These are phyloP conservation scores for Remorina albescens DNA, from an alignment of 2,797 vertebrate species.

Conservation along the genomic window DNA sequence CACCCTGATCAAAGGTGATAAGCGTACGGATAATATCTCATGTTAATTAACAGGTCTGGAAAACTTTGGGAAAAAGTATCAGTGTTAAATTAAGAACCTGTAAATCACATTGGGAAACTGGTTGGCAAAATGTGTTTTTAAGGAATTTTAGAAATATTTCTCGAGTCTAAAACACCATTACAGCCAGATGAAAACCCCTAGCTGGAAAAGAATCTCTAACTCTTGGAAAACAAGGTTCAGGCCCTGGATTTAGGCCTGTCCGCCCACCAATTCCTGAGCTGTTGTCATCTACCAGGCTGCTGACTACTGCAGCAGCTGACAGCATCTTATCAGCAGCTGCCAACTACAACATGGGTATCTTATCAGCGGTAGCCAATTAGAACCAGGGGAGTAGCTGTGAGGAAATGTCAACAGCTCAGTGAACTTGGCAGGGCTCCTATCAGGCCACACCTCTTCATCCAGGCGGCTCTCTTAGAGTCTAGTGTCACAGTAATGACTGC, in stretches of 20 bases:
- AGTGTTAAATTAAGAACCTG: not conserved
- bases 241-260: constrained; percentile 58
- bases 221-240: constrained; percentile 57
- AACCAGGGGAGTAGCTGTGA: constrained; percentile 72
- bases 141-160: not conserved
- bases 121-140: constrained; percentile 14
- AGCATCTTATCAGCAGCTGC: constrained; percentile 83
- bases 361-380: constrained; percentile 79
- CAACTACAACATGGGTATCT: constrained; percentile 83
- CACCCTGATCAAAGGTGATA: not conserved
- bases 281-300: constrained; percentile 68
- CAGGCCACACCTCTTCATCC: constrained; percentile 66
- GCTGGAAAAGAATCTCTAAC: constrained; percentile 30
- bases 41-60: not conserved
- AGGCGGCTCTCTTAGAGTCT: constrained; percentile 51
- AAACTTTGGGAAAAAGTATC: not conserved
- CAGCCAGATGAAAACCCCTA: constrained; percentile 9
- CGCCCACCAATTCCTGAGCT: constrained; percentile 55
- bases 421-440: constrained; percentile 78
- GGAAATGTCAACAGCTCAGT: constrained; percentile 84
- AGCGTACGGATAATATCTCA: not conserved
- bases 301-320: constrained; percentile 65
- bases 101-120: not conserved
- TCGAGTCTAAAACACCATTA: constrained; percentile 2
- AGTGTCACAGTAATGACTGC: constrained; percentile 57